Evolutionary conservation across 2,888 invertebrate species (phyloP).

Genomic region (Luffia ferchaultella): DNA sequence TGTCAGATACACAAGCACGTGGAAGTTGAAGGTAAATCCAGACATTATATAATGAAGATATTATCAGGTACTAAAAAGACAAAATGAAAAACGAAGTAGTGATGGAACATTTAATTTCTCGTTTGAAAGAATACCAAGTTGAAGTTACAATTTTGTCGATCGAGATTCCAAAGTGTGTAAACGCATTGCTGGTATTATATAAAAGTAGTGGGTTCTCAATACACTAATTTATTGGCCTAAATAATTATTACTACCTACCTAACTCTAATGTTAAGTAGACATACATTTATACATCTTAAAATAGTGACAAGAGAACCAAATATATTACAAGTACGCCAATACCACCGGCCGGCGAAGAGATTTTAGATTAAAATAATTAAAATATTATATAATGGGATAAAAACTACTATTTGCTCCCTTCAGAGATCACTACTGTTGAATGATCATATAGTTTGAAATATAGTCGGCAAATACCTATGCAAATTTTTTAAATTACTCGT

Average conservation of each 20-base stretch:
- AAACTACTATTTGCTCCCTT: too few species aligned
- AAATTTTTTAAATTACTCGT: too few species aligned
- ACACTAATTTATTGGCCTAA: neutral
- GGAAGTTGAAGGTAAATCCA: too few species aligned
- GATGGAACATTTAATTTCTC: slow-evolving; percentile 65
- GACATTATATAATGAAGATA: too few species aligned
- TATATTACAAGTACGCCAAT: slow-evolving; percentile 33
- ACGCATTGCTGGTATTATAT: slow-evolving; percentile 53
- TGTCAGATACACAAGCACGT: too few species aligned
- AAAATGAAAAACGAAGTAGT: slow-evolving; percentile 24
- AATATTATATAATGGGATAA: too few species aligned
- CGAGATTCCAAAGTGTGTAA: slow-evolving; percentile 61
- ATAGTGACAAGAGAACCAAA: slow-evolving; percentile 63
- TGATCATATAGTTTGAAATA: too few species aligned
- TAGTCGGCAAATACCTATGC: too few species aligned
- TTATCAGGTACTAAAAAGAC: slow-evolving; percentile 23
- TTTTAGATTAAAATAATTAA: neutral
- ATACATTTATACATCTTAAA: slow-evolving; percentile 60
- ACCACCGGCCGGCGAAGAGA: neutral
- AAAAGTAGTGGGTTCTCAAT: slow-evolving; percentile 21
- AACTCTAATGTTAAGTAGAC: slow-evolving; percentile 48
- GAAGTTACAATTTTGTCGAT: slow-evolving; percentile 57
- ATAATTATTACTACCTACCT: slow-evolving; percentile 51
- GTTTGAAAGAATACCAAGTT: slow-evolving; percentile 65
- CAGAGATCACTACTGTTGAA: too few species aligned